Conservation (phyloP, 2,888 invertebrate genomes). For the Encarsia formosa region DNA sequence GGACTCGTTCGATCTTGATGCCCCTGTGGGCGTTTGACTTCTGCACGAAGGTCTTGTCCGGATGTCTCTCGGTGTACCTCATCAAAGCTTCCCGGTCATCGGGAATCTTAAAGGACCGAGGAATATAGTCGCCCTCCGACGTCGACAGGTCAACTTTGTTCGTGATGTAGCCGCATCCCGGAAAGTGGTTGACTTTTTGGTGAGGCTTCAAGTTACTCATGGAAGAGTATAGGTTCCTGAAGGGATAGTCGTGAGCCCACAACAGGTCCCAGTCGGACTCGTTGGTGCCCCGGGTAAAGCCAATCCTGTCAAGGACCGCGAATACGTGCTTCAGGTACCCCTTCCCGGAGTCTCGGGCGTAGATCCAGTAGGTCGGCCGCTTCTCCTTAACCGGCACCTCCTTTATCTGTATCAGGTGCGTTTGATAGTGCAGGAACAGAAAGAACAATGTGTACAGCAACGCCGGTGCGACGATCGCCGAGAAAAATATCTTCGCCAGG, state of each 20-base stretch:
- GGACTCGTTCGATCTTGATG: slow-evolving; percentile 69
- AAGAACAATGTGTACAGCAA: slow-evolving; percentile 36
- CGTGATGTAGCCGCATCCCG: slow-evolving; percentile 88
- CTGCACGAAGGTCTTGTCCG: slow-evolving; percentile 76
- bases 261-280: slow-evolving; percentile 75
- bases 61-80: slow-evolving; percentile 63
- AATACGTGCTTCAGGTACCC: slow-evolving; percentile 79
- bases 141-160: slow-evolving; percentile 89
- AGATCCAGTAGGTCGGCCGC: slow-evolving; percentile 58
- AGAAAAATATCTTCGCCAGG: slow-evolving; percentile 36
- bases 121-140: slow-evolving; percentile 73
- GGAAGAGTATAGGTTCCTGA: slow-evolving; percentile 57
- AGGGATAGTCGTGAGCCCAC: slow-evolving; percentile 95
- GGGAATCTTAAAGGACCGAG: slow-evolving; percentile 84
- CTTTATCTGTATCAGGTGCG: slow-evolving; percentile 20
- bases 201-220: slow-evolving; percentile 62
- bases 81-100: slow-evolving; percentile 67
- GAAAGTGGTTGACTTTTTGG: slow-evolving; percentile 89
- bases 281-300: slow-evolving; percentile 61
- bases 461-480: slow-evolving; percentile 32
- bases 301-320: slow-evolving; percentile 70
- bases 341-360: slow-evolving; percentile 55
- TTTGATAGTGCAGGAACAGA: slow-evolving; percentile 31
- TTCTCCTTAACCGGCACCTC: slow-evolving; percentile 28
- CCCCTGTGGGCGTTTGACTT: slow-evolving; percentile 91